Evolutionary conservation across 2,113 vertebrate species (phyloP).

Genomic region (Ammodytes marinus): DNA sequence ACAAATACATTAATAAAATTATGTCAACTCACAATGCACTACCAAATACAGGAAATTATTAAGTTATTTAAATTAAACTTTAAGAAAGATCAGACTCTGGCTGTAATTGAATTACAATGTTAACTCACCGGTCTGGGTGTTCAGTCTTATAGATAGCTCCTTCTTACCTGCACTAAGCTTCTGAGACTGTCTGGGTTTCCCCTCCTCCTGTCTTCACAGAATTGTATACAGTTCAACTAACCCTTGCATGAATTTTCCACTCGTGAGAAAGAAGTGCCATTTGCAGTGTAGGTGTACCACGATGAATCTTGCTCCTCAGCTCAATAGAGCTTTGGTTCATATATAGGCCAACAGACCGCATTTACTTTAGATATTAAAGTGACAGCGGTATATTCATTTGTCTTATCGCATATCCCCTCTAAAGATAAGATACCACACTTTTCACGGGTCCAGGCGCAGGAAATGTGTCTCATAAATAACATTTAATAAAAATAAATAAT

Average conservation of each 20-base stretch:
- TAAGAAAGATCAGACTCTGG: neutral
- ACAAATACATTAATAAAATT: neutral
- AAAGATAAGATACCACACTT: neutral
- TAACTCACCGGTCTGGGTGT: conserved; percentile 14
- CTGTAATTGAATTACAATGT: neutral
- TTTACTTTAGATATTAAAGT: neutral
- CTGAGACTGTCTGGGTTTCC: conserved; percentile 30
- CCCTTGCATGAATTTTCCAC: conserved; percentile 34
- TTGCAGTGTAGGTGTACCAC: neutral
- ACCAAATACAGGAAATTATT: too few species aligned
- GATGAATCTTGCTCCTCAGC: neutral
- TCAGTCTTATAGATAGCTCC: neutral
- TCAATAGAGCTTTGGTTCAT: neutral
- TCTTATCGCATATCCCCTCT: too few species aligned
- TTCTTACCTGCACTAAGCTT: neutral
- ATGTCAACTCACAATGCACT: neutral
- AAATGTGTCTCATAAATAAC: neutral
- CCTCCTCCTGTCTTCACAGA: neutral
- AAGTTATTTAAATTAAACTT: too few species aligned
- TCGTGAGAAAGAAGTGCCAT: neutral
- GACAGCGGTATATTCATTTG: neutral
- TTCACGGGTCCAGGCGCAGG: too few species aligned
- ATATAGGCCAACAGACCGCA: conserved; percentile 36
- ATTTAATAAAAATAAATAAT: neutral
- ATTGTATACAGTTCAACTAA: neutral